Percentiles rank a stretch among this genome's conserved stretches.
Conservation (phyloP, 1,140 invertebrate species). For the Helicorthomorpha holstii region DNA sequence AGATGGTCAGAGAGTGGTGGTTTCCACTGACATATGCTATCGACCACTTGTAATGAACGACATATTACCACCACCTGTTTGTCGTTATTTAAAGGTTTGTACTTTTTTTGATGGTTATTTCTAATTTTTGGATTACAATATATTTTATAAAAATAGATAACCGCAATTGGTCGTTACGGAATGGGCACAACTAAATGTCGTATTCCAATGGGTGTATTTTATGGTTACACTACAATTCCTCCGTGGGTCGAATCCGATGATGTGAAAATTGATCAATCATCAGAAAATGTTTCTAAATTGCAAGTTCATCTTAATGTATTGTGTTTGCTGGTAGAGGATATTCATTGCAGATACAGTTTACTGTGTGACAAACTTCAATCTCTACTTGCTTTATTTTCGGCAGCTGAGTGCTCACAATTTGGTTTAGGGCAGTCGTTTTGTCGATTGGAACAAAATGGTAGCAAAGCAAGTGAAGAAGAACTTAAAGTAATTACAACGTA, state of each 20-base stretch:
- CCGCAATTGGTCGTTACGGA: conserved; percentile 71
- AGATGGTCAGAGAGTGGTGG: conserved; percentile 65
- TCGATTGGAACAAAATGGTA: conserved; percentile 11
- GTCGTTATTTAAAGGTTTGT: conserved; percentile 66
- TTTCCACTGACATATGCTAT: conserved; percentile 64
- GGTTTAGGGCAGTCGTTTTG: neutral
- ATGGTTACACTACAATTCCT: conserved; percentile 64
- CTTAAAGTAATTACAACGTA: conserved; percentile 57
- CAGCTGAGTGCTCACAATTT: conserved; percentile 1
- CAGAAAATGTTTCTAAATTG: neutral
- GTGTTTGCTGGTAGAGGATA: conserved; percentile 49
- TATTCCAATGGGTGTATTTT: conserved; percentile 81
- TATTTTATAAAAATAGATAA: conserved; percentile 36
- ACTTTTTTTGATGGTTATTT: neutral
- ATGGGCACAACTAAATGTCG: conserved; percentile 74
- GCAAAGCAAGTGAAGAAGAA: conserved; percentile 28
- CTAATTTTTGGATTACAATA: neutral
- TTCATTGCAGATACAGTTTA: conserved; percentile 64
- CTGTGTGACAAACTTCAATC: conserved; percentile 61
- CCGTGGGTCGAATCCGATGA: conserved; percentile 42
- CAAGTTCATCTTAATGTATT: conserved; percentile 37
- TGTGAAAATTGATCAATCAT: conserved; percentile 16
- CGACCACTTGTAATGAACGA: conserved; percentile 69
- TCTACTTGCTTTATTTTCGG: conserved; percentile 48
- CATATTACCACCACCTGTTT: conserved; percentile 71